phyloP scores from a whole-genome alignment of 1,140 invertebrate genomes.

The Hylyphantes graminicola region DNA sequence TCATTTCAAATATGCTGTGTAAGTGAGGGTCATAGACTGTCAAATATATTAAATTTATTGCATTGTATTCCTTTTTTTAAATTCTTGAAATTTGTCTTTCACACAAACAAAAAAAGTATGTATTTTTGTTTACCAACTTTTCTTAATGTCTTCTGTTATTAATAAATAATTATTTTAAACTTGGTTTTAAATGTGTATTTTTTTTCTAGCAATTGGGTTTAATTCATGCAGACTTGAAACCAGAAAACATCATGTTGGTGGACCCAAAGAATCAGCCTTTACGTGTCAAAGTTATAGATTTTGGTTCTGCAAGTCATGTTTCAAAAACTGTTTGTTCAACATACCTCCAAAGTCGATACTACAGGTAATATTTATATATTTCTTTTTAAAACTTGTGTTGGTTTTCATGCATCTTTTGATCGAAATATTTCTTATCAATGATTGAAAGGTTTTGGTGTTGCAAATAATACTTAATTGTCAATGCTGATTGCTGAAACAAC shows the following conservation, averaged over 20 bases:
- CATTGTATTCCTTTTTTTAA: too few species aligned
- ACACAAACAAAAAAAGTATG: background rate
- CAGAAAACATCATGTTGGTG: slow-evolving; percentile 99
- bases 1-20: too few species aligned
- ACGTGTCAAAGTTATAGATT: slow-evolving; percentile 89
- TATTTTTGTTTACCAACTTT: background rate
- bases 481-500: too few species aligned
- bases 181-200: slow-evolving; percentile 13
- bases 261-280: slow-evolving; percentile 97
- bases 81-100: background rate
- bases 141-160: background rate
- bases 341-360: slow-evolving; percentile 98
- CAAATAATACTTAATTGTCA: too few species aligned
- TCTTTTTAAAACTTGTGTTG: background rate
- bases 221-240: slow-evolving; percentile 99
- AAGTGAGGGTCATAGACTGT: too few species aligned
- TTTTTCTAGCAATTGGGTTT: slow-evolving; percentile 89
- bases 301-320: slow-evolving; percentile 98
- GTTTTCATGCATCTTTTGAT: too few species aligned
- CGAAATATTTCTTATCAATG: too few species aligned
- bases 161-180: background rate
- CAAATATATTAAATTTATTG: too few species aligned
- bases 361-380: slow-evolving; percentile 72
- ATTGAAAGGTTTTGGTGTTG: too few species aligned
- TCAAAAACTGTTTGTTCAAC: slow-evolving; percentile 99